Evolutionary conservation across 2,888 invertebrate species (phyloP), one percentile per base, ranked within the genome.

Genomic region (Caenorhabditis afra): DNA sequence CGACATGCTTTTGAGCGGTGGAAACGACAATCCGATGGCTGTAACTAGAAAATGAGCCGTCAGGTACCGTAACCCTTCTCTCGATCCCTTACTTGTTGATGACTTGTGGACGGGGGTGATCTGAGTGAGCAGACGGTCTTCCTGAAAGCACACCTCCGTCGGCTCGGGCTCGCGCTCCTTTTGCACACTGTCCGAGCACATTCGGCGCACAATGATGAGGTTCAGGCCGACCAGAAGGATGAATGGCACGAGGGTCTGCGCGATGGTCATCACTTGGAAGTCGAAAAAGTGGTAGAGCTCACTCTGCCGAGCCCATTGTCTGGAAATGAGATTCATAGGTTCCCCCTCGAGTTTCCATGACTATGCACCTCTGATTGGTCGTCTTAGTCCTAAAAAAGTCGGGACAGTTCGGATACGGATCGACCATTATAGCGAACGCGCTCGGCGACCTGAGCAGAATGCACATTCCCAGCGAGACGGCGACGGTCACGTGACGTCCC

Each of bases 221-320:
- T 86, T 86, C n/a, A 86, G 64, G 8, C 77, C 79, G 37, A 89
- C 73, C 8, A 89, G 81, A 4, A 89, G 71, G 41, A 88, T 37
- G 67, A 89, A 89, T 29, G 89, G 89, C 47, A 89, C 70, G 53
- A 89, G 57, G 8, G 88, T 88, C 64, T 89, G 89, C 12, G 87
- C 85, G 59, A 89, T 81, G 1, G 85, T 84, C 79, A 89, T 81
- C 14, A 88, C 66, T 66, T 89, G 85, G 55, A 87, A 89, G 68
- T 89, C 89, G 76, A 87, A 89, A 35, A 88, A 57, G 66, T 86
- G 75, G 55, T 84, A 89, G 16, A 47, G 22, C 1, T 65, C 29
- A 57, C 81, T 81, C 4, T 66, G 41, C 11, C 45, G 57, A 16
- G 70, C 75, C 83, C 81, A 81, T 49, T 71, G 41, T 37, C 81